Percentiles rank a stretch among this genome's conserved stretches.
Evolutionary conservation across 2,888 invertebrate genomes (phyloP).

Genomic region (Byasa hedistus): DNA sequence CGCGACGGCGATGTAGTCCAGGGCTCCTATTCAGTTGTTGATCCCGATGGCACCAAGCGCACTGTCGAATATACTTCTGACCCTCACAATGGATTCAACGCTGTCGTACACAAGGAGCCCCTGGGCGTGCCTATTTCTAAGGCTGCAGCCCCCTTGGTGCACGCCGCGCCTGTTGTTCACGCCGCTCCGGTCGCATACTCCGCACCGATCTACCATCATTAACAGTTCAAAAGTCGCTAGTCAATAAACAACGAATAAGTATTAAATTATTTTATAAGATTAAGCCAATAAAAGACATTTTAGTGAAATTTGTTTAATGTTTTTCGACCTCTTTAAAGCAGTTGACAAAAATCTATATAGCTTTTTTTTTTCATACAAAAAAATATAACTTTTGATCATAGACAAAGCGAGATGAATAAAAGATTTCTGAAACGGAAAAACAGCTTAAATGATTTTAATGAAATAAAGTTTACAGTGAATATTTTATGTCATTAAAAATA

Average conservation of each 20-base stretch:
- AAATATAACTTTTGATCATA: too few species aligned
- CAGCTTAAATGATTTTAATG: too few species aligned
- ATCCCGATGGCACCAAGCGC: constrained; percentile 66
- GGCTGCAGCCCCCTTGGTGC: constrained; percentile 42
- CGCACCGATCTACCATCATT: constrained; percentile 30
- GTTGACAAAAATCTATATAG: background rate
- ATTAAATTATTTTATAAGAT: constrained; percentile 27
- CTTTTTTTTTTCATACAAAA: too few species aligned
- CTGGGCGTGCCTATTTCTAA: constrained; percentile 45
- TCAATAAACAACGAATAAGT: constrained; percentile 37
- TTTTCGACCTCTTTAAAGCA: too few species aligned
- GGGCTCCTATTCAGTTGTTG: constrained; percentile 65
- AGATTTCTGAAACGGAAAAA: too few species aligned
- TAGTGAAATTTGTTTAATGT: constrained; percentile 4
- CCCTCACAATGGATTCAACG: constrained; percentile 66
- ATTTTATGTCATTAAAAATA: too few species aligned
- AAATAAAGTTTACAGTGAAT: too few species aligned
- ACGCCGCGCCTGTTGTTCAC: constrained; percentile 44
- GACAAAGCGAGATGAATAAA: too few species aligned
- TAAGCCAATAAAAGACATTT: constrained; percentile 22
- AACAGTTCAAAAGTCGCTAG: constrained; percentile 31
- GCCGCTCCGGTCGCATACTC: constrained; percentile 48
- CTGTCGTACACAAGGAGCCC: constrained; percentile 65
- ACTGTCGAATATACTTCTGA: constrained; percentile 69
- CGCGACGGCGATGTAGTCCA: constrained; percentile 67